These are phyloP conservation scores for Osedax fenrisi DNA, from an alignment of 2,888 invertebrate genomes.

Conservation along the genomic window DNA sequence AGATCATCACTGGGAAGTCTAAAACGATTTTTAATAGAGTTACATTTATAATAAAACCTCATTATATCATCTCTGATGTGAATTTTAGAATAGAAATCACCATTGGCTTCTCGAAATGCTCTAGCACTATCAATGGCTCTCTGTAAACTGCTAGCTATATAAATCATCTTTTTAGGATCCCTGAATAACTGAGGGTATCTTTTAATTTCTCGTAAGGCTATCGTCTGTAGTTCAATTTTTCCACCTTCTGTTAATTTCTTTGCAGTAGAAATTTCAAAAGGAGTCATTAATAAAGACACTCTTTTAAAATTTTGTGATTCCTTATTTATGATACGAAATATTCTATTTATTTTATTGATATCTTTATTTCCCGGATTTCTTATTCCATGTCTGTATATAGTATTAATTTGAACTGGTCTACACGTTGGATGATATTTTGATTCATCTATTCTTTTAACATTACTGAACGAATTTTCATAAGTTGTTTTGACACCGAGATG, in stretches of 20 bases:
- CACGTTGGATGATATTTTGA: background rate
- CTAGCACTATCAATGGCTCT: background rate
- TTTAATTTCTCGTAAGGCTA: background rate
- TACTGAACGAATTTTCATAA: conserved; percentile 2
- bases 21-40: background rate
- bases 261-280: background rate
- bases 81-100: background rate
- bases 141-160: background rate
- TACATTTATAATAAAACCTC: conserved; percentile 1
- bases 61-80: conserved; percentile 5
- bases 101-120: background rate
- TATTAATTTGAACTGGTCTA: conserved; percentile 9
- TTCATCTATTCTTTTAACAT: background rate
- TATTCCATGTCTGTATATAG: conserved; percentile 21
- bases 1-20: background rate
- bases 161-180: background rate
- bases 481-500: conserved; percentile 5
- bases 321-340: background rate
- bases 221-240: conserved; percentile 6
- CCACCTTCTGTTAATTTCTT: background rate
- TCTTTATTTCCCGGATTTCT: conserved; percentile 26
- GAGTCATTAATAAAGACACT: background rate
- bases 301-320: background rate
- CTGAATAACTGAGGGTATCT: background rate
- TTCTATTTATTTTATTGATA: background rate